These are phyloP conservation scores for Myodes glareolus DNA, from an alignment of 2,113 vertebrate genomes.

Conservation along the genomic window DNA sequence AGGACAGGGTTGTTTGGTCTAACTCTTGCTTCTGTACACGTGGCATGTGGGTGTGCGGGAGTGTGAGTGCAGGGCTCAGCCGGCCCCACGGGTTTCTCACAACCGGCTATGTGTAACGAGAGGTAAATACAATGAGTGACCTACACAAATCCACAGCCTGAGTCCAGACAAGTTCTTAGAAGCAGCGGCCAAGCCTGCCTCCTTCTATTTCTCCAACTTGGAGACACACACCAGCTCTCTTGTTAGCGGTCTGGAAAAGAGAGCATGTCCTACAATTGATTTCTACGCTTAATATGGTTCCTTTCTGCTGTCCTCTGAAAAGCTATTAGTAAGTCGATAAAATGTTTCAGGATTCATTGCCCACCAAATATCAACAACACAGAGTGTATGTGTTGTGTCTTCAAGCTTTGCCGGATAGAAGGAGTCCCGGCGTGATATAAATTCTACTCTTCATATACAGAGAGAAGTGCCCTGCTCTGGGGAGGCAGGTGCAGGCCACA, in stretches of 20 bases:
- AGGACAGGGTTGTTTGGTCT: fast-evolving
- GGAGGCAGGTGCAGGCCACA: too few species aligned
- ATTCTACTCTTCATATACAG: neutral
- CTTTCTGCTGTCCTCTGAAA: constrained; percentile 15
- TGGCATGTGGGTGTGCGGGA: fast-evolving
- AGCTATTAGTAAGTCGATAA: neutral
- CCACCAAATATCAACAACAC: neutral
- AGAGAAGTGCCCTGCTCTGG: neutral
- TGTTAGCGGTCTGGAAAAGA: neutral
- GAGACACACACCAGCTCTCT: fast-evolving
- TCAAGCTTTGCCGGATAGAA: neutral
- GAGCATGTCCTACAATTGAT: neutral
- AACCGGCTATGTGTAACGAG: fast-evolving
- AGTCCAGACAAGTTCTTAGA: neutral
- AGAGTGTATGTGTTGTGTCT: too few species aligned
- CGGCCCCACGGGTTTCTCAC: neutral
- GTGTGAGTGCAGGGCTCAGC: neutral
- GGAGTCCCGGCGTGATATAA: neutral
- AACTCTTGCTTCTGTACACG: too few species aligned
- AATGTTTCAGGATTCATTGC: neutral
- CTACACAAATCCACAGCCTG: fast-evolving
- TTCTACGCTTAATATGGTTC: neutral
- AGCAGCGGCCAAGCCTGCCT: neutral
- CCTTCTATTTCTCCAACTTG: fast-evolving
- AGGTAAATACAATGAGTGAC: neutral